These are phyloP conservation scores for Drosophila tsacasi DNA, from an alignment of 1,140 invertebrate species.

Conservation along the genomic window DNA sequence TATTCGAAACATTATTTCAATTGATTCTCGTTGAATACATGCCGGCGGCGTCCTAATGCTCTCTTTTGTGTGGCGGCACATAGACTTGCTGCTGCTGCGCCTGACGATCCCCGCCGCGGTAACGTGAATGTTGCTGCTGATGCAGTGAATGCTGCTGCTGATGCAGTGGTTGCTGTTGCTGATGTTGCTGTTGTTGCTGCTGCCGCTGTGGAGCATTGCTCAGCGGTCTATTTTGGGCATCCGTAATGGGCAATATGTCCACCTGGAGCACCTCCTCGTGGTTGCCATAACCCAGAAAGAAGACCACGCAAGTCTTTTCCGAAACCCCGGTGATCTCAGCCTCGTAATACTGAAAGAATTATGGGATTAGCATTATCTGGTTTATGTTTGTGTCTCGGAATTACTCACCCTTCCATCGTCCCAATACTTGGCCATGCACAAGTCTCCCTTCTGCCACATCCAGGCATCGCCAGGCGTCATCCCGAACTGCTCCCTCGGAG, in stretches of 20 bases:
- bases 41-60: conserved; percentile 45
- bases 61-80: conserved; percentile 84
- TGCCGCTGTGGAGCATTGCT: conserved; percentile 51
- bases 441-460: conserved; percentile 91
- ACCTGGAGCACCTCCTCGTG: conserved; percentile 93
- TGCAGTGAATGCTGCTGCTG: conserved; percentile 14
- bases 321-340: conserved; percentile 92
- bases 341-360: conserved; percentile 91
- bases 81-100: conserved; percentile 79
- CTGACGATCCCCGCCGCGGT: conserved; percentile 74
- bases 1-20: conserved; percentile 68
- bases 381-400: not conserved
- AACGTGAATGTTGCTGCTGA: conserved; percentile 56
- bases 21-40: conserved; percentile 50
- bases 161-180: conserved; percentile 18
- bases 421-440: conserved; percentile 96
- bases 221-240: conserved; percentile 76
- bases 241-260: conserved; percentile 90
- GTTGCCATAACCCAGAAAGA: conserved; percentile 95
- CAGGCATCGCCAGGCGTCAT: conserved; percentile 79
- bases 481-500: conserved; percentile 42
- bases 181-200: conserved; percentile 14
- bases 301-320: conserved; percentile 92
- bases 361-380: not conserved
- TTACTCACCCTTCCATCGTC: conserved; percentile 93